Base-by-base conservation (phyloP, 2,113 vertebrate genomes). In the Cinclus mexicanus region DNA sequence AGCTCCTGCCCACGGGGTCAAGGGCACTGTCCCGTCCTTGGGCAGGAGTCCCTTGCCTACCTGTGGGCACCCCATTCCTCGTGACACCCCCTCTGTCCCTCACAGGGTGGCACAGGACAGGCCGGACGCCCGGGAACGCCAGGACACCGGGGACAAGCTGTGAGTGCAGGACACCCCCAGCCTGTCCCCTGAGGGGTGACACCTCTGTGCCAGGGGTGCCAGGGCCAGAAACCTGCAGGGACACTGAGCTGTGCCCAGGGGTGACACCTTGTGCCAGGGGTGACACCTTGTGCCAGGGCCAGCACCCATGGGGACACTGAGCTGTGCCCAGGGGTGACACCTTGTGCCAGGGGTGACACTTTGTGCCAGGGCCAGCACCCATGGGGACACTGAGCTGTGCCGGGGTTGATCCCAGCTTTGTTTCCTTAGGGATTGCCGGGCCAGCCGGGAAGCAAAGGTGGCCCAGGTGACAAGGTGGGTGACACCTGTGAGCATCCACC, bases 401-500 rank as follows among this genome's bases (percentile, higher is more conserved):
- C 16, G 24, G 47, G 31, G 10, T 18, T 46, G 18, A 83, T 53
- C 39, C 74, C 8, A 0, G 25, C 12, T 75, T 92, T 98, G 24
- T 96, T 76, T 91, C 92, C 84, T 4, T 61, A 99, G 99, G 99
- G 99, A 59, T 98, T 99, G 94, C 98, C 99, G 0, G 99, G 99
- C 13, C 98, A 98, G 67, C 98, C 99, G 2, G 99, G 99, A 7
- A 87, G 98, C 69, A 99, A 99, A 97, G 99, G 99, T 63, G 98
- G 98, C 64, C 72, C 98, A 53, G 99, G 99, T 89, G 96, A 94
- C 37, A 99, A 98, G 98, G 99, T 99, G 95, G 96, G 97, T 22
- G 14, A 39, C 46, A 4, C 7, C 55, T 33, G 50, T 3, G 49
- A 59, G 53, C 25, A 25, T 37, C 50, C 63, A 21, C 22, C 52